phyloP scores from a whole-genome alignment of 1,140 invertebrate genomes.

The Drosophila murphyi region DNA sequence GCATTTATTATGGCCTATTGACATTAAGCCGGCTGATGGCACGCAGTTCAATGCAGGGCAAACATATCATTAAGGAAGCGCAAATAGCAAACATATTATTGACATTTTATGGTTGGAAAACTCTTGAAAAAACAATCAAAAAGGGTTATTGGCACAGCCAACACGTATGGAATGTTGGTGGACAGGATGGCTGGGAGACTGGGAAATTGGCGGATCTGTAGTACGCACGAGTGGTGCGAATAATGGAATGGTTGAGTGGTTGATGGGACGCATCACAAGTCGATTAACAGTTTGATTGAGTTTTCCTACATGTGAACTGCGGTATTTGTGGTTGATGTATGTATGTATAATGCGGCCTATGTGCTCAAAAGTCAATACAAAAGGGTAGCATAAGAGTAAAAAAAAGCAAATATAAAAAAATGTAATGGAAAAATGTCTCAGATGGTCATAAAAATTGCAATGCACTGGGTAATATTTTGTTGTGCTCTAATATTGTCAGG shows the following conservation, averaged over 20 bases:
- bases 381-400: constrained; percentile 21
- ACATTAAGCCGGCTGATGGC: constrained; percentile 54
- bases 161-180: not conserved
- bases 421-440: constrained; percentile 71
- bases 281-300: constrained; percentile 79
- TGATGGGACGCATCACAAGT: constrained; percentile 43
- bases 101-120: constrained; percentile 72
- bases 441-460: constrained; percentile 54
- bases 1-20: constrained; percentile 68
- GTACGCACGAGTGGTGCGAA: constrained; percentile 31
- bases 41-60: constrained; percentile 36
- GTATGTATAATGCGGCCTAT: constrained; percentile 59
- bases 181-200: not conserved
- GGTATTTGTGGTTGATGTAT: constrained; percentile 56
- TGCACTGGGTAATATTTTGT: constrained; percentile 42
- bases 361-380: constrained; percentile 70
- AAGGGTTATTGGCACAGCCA: constrained; percentile 39
- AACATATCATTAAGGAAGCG: constrained; percentile 47
- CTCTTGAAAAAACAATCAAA: constrained; percentile 65
- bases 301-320: constrained; percentile 61
- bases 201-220: not conserved
- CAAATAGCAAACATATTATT: constrained; percentile 70
- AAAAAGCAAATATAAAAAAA: not conserved
- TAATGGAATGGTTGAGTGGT: not conserved
- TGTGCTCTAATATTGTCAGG: constrained; percentile 32